Conservation (phyloP, 2,888 invertebrate genomes). For the Oligia latruncula region DNA sequence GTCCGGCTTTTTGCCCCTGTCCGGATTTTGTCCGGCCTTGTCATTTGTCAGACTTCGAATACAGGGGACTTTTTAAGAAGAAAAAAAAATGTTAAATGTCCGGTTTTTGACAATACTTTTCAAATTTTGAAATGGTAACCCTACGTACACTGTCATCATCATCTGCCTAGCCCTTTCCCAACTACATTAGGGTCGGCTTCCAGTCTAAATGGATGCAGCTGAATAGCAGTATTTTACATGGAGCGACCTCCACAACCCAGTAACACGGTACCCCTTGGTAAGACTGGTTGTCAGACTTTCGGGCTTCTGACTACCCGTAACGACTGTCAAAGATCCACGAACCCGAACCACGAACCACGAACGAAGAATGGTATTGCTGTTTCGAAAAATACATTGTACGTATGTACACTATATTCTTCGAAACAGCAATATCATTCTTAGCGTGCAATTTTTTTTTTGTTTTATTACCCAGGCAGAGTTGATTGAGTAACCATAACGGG, state of each 20-base stretch:
- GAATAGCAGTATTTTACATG: not conserved
- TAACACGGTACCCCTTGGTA: not conserved
- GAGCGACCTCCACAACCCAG: not conserved
- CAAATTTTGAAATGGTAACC: not conserved
- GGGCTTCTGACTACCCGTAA: not conserved
- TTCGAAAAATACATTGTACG: too few species aligned
- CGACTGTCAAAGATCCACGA: not conserved
- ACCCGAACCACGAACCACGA: too few species aligned
- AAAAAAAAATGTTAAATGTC: not conserved
- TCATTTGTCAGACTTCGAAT: not conserved
- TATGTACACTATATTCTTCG: not conserved
- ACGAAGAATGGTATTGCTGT: too few species aligned
- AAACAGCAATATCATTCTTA: not conserved
- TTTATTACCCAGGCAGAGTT: constrained; percentile 7
- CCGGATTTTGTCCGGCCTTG: not conserved
- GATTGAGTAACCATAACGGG: not conserved
- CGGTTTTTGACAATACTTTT: not conserved
- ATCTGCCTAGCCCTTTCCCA: not conserved
- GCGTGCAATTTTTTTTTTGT: not conserved
- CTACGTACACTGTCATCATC: too few species aligned
- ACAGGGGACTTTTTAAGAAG: not conserved
- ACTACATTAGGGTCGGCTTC: not conserved
- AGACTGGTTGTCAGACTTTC: not conserved
- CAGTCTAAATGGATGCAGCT: not conserved
- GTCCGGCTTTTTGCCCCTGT: not conserved